Evolutionary conservation across 2,888 invertebrate genomes (phyloP).

Genomic region (Pachymerium ferrugineum): DNA sequence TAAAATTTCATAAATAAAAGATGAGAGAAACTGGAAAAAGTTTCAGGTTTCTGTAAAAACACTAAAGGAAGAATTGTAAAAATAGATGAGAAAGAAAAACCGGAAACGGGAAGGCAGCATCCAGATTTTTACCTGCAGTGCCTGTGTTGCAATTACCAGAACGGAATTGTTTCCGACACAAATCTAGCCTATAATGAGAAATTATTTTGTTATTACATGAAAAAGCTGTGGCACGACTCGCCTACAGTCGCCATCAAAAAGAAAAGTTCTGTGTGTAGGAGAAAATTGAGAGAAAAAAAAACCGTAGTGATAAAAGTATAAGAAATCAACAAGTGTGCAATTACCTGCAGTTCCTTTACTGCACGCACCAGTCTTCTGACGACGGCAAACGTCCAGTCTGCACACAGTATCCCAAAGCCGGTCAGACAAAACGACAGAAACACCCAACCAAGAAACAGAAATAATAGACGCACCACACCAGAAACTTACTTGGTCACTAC

Average conservation of each 20-base stretch:
- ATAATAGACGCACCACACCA: not conserved
- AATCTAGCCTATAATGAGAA: slow-evolving; percentile 76
- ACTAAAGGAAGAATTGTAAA: not conserved
- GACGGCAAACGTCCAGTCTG: slow-evolving; percentile 95
- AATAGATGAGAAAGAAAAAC: not conserved
- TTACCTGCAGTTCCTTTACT: slow-evolving; percentile 98
- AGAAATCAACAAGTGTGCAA: too few relatives aligned
- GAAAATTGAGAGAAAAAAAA: slow-evolving; percentile 5
- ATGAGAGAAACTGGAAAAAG: not conserved
- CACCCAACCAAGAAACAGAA: slow-evolving; percentile 16
- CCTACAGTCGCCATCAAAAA: too few relatives aligned
- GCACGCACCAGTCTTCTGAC: slow-evolving; percentile 93
- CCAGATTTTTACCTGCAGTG: slow-evolving; percentile 79
- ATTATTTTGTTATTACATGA: too few relatives aligned
- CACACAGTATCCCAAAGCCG: slow-evolving; percentile 89
- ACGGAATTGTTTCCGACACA: slow-evolving; percentile 93
- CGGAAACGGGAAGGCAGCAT: slow-evolving; percentile 11
- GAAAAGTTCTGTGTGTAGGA: not conserved
- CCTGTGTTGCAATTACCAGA: slow-evolving; percentile 96
- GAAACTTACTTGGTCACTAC: slow-evolving; percentile 86
- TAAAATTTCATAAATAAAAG: not conserved
- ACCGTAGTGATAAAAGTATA: too few relatives aligned
- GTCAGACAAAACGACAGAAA: slow-evolving; percentile 22
- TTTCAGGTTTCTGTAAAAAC: not conserved
- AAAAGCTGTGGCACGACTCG: too few relatives aligned